Evolutionary conservation across 2,113 vertebrate species (phyloP).

Genomic region (Zootoca vivipara): DNA sequence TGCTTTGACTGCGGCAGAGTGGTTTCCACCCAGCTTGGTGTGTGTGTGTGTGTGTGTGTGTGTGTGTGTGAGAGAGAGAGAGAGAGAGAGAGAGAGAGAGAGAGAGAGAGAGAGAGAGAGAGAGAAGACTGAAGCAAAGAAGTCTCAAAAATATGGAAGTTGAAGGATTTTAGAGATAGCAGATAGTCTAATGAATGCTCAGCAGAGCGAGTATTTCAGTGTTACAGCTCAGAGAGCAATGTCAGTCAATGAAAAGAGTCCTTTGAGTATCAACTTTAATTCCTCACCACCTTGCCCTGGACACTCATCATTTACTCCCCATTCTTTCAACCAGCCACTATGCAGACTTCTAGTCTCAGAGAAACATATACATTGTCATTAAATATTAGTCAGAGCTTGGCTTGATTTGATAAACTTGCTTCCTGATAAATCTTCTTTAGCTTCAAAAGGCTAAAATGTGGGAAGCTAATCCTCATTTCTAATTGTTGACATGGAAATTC

Average conservation of each 20-base stretch:
- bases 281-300: slow-evolving; percentile 22
- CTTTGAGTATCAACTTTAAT: slow-evolving; percentile 32
- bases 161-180: neutral
- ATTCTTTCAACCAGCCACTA: slow-evolving; percentile 29
- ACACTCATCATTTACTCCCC: neutral
- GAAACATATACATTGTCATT: slow-evolving; percentile 6
- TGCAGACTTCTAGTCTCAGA: neutral
- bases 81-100: no score
- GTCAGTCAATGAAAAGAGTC: slow-evolving; percentile 14
- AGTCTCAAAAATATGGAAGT: slow-evolving; percentile 3
- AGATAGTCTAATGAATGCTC: slow-evolving; percentile 21
- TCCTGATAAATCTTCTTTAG: slow-evolving; percentile 21
- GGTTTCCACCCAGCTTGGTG: neutral
- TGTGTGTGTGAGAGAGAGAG: neutral
- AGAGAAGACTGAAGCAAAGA: neutral
- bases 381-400: slow-evolving; percentile 23
- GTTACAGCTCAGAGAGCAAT: neutral
- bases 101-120: no score
- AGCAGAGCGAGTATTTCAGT: neutral
- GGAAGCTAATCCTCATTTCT: slow-evolving; percentile 9
- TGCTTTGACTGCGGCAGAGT: neutral
- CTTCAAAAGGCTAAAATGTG: slow-evolving; percentile 27
- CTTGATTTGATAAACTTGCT: slow-evolving; percentile 47
- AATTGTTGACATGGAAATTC: slow-evolving; percentile 1
- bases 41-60: neutral